Percentiles rank a stretch among this genome's conserved stretches.
phyloP scores from a whole-genome alignment of 2,797 vertebrate genomes.

The Astyanax mexicanus region DNA sequence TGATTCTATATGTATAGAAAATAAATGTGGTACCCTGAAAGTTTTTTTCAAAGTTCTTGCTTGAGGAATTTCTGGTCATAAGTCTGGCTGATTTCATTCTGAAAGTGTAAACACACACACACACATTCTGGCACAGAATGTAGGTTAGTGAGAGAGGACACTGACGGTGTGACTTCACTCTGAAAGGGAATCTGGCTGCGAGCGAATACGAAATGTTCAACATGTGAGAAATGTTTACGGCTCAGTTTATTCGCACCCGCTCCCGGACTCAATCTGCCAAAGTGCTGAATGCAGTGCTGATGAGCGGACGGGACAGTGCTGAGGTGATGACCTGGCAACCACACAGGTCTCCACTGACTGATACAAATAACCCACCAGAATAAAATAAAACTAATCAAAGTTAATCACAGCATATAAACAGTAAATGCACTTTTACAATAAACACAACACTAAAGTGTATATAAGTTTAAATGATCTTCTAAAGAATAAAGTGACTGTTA shows the following conservation, averaged over 20 bases:
- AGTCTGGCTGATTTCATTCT: neutral
- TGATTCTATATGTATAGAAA: too few relatives aligned
- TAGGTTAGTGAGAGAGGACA: slow-evolving; percentile 27
- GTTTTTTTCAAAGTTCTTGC: too few relatives aligned
- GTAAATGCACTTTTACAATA: too few relatives aligned
- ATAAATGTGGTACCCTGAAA: too few relatives aligned
- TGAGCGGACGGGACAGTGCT: neutral
- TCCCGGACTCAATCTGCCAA: slow-evolving; percentile 25
- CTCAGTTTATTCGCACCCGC: slow-evolving; percentile 28
- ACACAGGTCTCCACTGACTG: neutral
- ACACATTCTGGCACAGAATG: neutral
- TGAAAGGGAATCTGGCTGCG: slow-evolving; percentile 34
- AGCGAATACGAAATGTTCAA: slow-evolving; percentile 48
- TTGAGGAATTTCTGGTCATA: neutral
- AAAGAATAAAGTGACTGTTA: too few relatives aligned
- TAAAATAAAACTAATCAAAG: too few relatives aligned
- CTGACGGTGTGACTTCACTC: slow-evolving; percentile 18
- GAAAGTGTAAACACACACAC: neutral
- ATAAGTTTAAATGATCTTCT: too few relatives aligned
- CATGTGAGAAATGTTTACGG: slow-evolving; percentile 36
- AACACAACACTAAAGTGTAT: too few relatives aligned
- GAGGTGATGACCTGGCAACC: neutral
- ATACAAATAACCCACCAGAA: neutral
- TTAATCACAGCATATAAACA: neutral
- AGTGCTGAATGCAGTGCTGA: neutral